Conservation (phyloP, 2,113 vertebrate genomes). For the Pteruthius melanotis region DNA sequence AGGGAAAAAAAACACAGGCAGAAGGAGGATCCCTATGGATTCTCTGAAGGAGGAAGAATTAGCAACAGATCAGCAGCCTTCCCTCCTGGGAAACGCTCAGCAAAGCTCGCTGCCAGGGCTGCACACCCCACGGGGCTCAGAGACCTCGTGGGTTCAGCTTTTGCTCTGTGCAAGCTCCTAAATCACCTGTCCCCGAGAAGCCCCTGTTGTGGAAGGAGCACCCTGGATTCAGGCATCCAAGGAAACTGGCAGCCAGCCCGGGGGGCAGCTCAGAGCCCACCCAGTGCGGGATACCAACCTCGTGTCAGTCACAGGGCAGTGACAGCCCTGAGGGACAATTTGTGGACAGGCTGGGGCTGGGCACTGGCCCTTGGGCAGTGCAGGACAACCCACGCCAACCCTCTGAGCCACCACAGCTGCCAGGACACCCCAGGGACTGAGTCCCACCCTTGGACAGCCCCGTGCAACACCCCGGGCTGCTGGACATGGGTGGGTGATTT, state of each 20-base stretch:
- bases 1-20: background rate
- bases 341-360: background rate
- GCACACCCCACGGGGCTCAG: background rate
- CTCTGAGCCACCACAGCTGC: background rate
- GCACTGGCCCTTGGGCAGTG: background rate
- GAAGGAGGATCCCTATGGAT: background rate
- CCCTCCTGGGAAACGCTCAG: background rate
- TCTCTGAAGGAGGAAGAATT: background rate
- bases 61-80: background rate
- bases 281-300: fast-evolving
- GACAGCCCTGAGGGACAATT: background rate
- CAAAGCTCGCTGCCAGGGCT: background rate
- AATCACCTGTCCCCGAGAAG: background rate
- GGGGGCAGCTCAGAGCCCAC: background rate
- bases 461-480: background rate
- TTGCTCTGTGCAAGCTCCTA: background rate
- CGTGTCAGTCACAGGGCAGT: background rate
- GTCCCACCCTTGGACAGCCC: background rate
- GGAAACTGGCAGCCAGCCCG: background rate
- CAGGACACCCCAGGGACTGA: background rate
- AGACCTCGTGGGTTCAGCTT: background rate
- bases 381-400: background rate
- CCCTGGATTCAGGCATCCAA: background rate
- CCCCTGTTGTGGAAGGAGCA: background rate
- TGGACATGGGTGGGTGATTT: background rate